Percentiles rank a stretch among this genome's conserved stretches.
Evolutionary conservation across 2,888 invertebrate species (phyloP).

Genomic region (Catonia carolina): DNA sequence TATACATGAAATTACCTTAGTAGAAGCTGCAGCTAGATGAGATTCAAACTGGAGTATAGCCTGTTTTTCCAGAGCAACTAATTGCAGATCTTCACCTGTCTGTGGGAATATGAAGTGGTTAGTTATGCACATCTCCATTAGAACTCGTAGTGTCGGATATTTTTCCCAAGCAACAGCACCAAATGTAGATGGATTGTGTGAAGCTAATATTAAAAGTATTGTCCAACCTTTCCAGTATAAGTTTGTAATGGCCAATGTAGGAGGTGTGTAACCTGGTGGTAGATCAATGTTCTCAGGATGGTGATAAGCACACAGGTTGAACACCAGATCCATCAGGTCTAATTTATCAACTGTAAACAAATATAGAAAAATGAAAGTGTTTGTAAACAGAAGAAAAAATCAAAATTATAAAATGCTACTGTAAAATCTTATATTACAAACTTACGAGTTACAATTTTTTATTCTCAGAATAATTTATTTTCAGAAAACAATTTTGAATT

Average conservation of each 20-base stretch:
- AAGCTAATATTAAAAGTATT: slow-evolving; percentile 77
- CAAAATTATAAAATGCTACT: too few species aligned
- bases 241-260: slow-evolving; percentile 82
- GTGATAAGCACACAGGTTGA: slow-evolving; percentile 84
- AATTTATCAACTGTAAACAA: slow-evolving; percentile 57
- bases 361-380: not conserved
- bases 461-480: too few species aligned
- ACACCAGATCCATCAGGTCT: slow-evolving; percentile 82
- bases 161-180: slow-evolving; percentile 81
- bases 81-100: slow-evolving; percentile 56
- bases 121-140: slow-evolving; percentile 96
- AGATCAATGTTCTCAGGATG: slow-evolving; percentile 88
- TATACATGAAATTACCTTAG: slow-evolving; percentile 49
- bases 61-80: slow-evolving; percentile 64
- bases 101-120: slow-evolving; percentile 70
- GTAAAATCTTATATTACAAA: too few species aligned
- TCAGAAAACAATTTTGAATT: too few species aligned
- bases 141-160: slow-evolving; percentile 81
- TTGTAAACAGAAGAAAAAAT: too few species aligned
- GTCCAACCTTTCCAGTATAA: slow-evolving; percentile 94
- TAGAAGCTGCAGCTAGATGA: slow-evolving; percentile 83
- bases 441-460: too few species aligned
- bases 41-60: slow-evolving; percentile 82
- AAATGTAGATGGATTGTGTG: slow-evolving; percentile 85
- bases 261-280: slow-evolving; percentile 72